Conservation (phyloP, 2,888 invertebrate species). For the Beris morrisii region DNA sequence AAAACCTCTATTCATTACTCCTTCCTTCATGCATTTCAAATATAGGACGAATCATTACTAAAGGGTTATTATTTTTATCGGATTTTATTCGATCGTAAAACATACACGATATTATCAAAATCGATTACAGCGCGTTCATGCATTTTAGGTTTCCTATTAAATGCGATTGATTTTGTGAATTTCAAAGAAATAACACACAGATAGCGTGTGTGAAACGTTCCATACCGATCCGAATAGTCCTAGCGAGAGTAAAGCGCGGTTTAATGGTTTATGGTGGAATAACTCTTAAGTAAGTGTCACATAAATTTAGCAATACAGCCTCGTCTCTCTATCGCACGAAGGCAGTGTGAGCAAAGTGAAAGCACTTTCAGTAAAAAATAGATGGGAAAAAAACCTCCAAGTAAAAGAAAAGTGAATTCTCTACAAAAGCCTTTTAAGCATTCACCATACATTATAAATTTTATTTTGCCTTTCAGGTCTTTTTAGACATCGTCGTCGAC, state of each 20-base stretch:
- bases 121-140: too few species aligned
- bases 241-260: slow-evolving; percentile 23
- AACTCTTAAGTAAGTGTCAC: slow-evolving; percentile 45
- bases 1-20: too few species aligned
- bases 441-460: slow-evolving; percentile 45
- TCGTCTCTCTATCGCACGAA: not conserved
- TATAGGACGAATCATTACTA: too few species aligned
- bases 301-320: slow-evolving; percentile 41
- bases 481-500: slow-evolving; percentile 10
- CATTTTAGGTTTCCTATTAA: too few species aligned
- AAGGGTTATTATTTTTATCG: too few species aligned
- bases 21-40: too few species aligned
- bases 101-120: too few species aligned
- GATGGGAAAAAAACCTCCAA: slow-evolving; percentile 8
- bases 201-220: too few species aligned
- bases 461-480: slow-evolving; percentile 38
- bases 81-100: too few species aligned
- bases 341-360: slow-evolving; percentile 6
- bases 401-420: slow-evolving; percentile 18
- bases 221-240: too few species aligned
- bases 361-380: not conserved
- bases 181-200: too few species aligned
- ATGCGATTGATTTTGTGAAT: too few species aligned
- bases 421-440: slow-evolving; percentile 43
- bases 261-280: slow-evolving; percentile 44